These are phyloP conservation scores for Luehdorfia chinensis DNA, from an alignment of 1,140 invertebrate species.

Conservation along the genomic window DNA sequence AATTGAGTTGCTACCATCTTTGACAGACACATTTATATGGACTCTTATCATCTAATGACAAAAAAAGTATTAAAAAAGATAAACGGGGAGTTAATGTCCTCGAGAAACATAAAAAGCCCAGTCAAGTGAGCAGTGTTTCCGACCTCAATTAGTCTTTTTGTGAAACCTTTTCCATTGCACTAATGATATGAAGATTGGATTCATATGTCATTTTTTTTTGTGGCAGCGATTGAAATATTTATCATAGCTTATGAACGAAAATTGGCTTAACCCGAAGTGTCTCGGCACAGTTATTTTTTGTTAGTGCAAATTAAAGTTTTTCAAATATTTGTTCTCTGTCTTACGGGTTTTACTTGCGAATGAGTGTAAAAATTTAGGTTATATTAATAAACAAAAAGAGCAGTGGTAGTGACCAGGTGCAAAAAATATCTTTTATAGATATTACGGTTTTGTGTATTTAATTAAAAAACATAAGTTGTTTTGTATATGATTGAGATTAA, in stretches of 20 bases:
- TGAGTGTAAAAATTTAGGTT: too few species aligned
- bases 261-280: neutral
- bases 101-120: neutral
- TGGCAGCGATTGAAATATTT: slow-evolving; percentile 4
- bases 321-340: too few species aligned
- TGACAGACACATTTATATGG: slow-evolving; percentile 1
- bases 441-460: too few species aligned
- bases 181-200: slow-evolving; percentile 2
- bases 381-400: too few species aligned
- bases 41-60: slow-evolving; percentile 3
- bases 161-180: slow-evolving; percentile 1
- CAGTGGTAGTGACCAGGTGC: too few species aligned
- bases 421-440: too few species aligned
- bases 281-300: neutral
- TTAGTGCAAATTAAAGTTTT: slow-evolving; percentile 1
- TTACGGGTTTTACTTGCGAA: too few species aligned
- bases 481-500: too few species aligned
- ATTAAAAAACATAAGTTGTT: too few species aligned
- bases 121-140: slow-evolving; percentile 7
- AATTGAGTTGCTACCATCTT: slow-evolving; percentile 4
- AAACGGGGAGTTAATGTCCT: slow-evolving; percentile 12
- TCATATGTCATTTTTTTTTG: slow-evolving; percentile 9
- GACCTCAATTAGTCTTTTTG: slow-evolving; percentile 11
- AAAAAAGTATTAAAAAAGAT: slow-evolving; percentile 11
- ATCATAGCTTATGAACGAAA: slow-evolving; percentile 8